Evolutionary conservation across 2,113 vertebrate genomes (phyloP), one percentile per base, ranked within the genome.

Genomic region (Chrysemys picta): DNA sequence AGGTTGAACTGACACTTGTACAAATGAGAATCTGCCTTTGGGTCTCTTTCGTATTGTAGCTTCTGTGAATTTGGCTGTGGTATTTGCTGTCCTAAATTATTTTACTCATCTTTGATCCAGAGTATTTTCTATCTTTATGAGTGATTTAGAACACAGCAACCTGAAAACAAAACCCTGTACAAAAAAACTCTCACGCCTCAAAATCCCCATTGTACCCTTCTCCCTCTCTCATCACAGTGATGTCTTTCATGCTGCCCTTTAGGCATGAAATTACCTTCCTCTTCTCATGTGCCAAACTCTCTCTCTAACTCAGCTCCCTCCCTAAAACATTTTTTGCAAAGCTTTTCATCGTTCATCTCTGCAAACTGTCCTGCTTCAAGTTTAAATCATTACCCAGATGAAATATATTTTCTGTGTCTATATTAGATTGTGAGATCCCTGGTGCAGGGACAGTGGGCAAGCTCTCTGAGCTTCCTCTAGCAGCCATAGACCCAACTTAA

Each of bases 21-120:
- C 69, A 94, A 95, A 92, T 87, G 90, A 97, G 87, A 89, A 93
- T 96, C 96, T 96, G 94, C 95, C 91, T 93, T 92, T 97, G 87
- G 97, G 95, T 95, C 89, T 96, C 90, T 85, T 95, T 95, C 82
- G 17, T 93, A 54, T 52, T 90, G 95, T n/a, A 93, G 89, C 93
- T 93, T 83, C 69, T 95, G 91, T 89, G 95, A 96, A 95, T 88
- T 87, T 94, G 97, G 94, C 93, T 96, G 85, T 86, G 89, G 47
- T 82, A 87, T 87, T 95, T 91, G 27, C 80, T 94, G 24, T 85
- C 95, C 87, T 91, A 80, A 89, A 95, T 42, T 69, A 91, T 92
- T 94, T 91, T 3, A 49, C 17, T 96, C 31, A 14, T 92, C 29
- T 50, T 62, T 21, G 35, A 86, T 88, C 65, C 69, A 85, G n/a